These are phyloP conservation scores for Caenorhabditis latens DNA, from an alignment of 1,140 invertebrate genomes.

Conservation along the genomic window DNA sequence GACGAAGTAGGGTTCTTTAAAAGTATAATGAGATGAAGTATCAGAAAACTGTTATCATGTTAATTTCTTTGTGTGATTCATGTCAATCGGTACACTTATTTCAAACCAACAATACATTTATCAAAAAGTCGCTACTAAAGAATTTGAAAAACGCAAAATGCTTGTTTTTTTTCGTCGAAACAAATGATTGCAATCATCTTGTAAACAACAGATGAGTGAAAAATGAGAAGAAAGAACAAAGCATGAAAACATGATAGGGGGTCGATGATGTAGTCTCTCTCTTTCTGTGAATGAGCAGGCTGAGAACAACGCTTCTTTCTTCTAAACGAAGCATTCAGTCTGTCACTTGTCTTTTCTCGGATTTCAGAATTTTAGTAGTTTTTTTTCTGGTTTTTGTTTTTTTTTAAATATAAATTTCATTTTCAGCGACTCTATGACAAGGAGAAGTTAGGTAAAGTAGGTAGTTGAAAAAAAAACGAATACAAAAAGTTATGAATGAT, in stretches of 20 bases:
- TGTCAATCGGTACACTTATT: too few relatives aligned
- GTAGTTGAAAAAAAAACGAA: not conserved
- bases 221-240: constrained; percentile 41
- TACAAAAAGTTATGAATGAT: not conserved
- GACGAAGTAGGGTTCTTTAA: not conserved
- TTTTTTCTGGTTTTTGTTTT: not conserved
- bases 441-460: too few relatives aligned
- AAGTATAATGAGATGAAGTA: too few relatives aligned
- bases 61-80: too few relatives aligned
- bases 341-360: not conserved
- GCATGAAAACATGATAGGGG: constrained; percentile 46
- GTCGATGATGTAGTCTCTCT: constrained; percentile 43
- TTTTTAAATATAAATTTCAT: not conserved
- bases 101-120: too few relatives aligned
- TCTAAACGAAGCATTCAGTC: not conserved
- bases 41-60: too few relatives aligned
- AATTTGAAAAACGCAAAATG: not conserved
- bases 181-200: constrained; percentile 47
- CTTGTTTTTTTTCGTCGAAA: constrained; percentile 5
- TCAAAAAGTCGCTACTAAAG: not conserved
- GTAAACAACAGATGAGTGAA: constrained; percentile 56
- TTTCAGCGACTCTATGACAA: too few relatives aligned
- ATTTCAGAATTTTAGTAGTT: not conserved
- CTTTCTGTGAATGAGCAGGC: not conserved
- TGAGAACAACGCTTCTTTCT: not conserved